Evolutionary conservation across 2,113 vertebrate genomes (phyloP).

Genomic region (Melanerpes aurifrons): DNA sequence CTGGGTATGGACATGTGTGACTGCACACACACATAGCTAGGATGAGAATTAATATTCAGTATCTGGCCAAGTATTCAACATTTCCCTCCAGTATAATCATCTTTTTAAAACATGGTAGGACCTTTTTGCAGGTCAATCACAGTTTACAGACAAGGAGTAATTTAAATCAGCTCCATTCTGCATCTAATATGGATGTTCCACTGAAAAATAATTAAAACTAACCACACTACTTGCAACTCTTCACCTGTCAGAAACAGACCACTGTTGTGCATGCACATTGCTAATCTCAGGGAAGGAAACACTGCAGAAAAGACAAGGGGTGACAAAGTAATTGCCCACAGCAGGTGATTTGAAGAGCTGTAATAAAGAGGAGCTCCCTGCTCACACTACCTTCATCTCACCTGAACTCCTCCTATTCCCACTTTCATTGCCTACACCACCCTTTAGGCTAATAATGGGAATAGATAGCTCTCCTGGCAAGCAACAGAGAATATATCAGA

Average conservation of each 20-base stretch:
- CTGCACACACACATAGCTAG: neutral
- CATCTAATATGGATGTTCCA: slow-evolving; percentile 39
- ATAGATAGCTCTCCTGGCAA: slow-evolving; percentile 30
- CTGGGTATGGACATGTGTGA: neutral
- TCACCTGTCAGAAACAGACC: neutral
- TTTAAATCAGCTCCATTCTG: slow-evolving; percentile 66
- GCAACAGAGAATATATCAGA: slow-evolving; percentile 7
- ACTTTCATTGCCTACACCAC: slow-evolving; percentile 4
- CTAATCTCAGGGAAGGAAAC: slow-evolving; percentile 33
- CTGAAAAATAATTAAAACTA: slow-evolving; percentile 62
- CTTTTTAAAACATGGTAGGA: slow-evolving; percentile 47
- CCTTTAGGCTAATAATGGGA: slow-evolving; percentile 41
- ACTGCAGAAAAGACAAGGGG: slow-evolving; percentile 12
- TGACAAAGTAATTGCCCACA: slow-evolving; percentile 37
- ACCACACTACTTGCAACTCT: neutral
- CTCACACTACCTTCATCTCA: slow-evolving; percentile 1
- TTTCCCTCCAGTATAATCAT: slow-evolving; percentile 42
- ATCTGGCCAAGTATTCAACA: slow-evolving; percentile 12
- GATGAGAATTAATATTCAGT: slow-evolving; percentile 31
- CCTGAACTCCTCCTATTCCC: slow-evolving; percentile 34
- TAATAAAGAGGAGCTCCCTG: neutral
- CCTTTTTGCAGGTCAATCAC: slow-evolving; percentile 58
- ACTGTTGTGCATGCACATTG: neutral
- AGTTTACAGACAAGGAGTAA: slow-evolving; percentile 64
- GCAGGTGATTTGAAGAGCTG: slow-evolving; percentile 31